Percentiles rank a stretch among this genome's conserved stretches.
These are phyloP conservation scores for Quadriops clusia DNA, from an alignment of 2,888 invertebrate genomes.

Conservation along the genomic window DNA sequence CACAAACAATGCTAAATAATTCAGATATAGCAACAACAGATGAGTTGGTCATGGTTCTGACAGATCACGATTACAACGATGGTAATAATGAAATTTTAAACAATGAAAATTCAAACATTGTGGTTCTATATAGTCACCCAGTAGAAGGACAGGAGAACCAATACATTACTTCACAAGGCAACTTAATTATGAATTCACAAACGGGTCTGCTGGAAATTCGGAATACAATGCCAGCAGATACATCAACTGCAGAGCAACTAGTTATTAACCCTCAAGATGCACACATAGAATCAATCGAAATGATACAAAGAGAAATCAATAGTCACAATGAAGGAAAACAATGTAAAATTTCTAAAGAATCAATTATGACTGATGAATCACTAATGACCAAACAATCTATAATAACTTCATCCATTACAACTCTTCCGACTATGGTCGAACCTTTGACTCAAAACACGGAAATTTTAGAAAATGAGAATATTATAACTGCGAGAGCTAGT, in stretches of 20 bases:
- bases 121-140: constrained; percentile 51
- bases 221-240: constrained; percentile 21
- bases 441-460: constrained; percentile 7
- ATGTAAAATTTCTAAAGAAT: background rate
- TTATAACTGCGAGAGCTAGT: too few species aligned
- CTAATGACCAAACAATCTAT: too few species aligned
- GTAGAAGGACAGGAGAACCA: constrained; percentile 45
- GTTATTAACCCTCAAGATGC: constrained; percentile 23
- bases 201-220: constrained; percentile 32
- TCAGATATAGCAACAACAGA: constrained; percentile 42
- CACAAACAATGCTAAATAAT: constrained; percentile 27
- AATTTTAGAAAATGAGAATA: constrained; percentile 30
- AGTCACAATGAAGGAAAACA: constrained; percentile 19
- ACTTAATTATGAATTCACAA: constrained; percentile 35
- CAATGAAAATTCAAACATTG: constrained; percentile 47
- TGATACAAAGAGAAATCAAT: constrained; percentile 35
- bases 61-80: constrained; percentile 46
- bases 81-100: constrained; percentile 38
- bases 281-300: constrained; percentile 34
- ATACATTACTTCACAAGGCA: constrained; percentile 38
- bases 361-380: too few species aligned
- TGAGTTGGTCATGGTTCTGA: constrained; percentile 52
- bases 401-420: constrained; percentile 2
- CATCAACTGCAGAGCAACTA: too few species aligned
- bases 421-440: constrained; percentile 3